phyloP scores from a whole-genome alignment of 2,888 invertebrate species.

The Diarsia rubi region DNA sequence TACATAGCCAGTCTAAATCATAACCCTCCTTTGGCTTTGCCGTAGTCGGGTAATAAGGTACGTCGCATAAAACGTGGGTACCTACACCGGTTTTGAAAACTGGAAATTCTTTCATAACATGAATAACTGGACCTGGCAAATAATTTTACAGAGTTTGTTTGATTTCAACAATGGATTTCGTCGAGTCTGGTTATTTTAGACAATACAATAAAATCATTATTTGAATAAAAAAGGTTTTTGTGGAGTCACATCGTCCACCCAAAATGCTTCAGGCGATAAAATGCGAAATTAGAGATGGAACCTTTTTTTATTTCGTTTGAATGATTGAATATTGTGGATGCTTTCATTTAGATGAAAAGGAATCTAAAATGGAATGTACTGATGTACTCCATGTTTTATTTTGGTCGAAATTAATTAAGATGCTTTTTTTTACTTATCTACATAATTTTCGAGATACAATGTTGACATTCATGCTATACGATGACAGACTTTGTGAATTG shows the following conservation, averaged over 20 bases:
- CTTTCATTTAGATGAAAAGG: slow-evolving; percentile 11
- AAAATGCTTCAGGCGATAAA: slow-evolving; percentile 23
- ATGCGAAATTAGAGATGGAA: slow-evolving; percentile 30
- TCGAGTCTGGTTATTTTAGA: slow-evolving; percentile 34
- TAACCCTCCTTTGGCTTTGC: too few relatives aligned
- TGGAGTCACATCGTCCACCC: slow-evolving; percentile 10
- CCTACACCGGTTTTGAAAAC: not conserved
- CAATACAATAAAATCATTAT: slow-evolving; percentile 35
- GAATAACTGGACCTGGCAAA: slow-evolving; percentile 61
- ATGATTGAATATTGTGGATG: slow-evolving; percentile 14
- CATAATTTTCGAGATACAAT: not conserved
- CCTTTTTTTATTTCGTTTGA: slow-evolving; percentile 9
- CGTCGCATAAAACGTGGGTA: too few relatives aligned
- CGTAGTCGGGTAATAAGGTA: too few relatives aligned
- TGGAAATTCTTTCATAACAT: slow-evolving; percentile 24
- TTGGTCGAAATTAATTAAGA: not conserved
- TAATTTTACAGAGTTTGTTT: slow-evolving; percentile 67
- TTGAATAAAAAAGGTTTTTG: slow-evolving; percentile 43
- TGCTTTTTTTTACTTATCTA: not conserved
- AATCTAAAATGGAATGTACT: slow-evolving; percentile 12
- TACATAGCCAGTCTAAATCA: too few relatives aligned
- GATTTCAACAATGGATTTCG: slow-evolving; percentile 50
- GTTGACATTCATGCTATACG: not conserved
- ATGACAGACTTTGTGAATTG: not conserved
- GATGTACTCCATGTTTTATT: slow-evolving; percentile 1